Percentiles rank a stretch among this genome's conserved stretches.
These are phyloP conservation scores for Apomyelois bistriatella DNA, from an alignment of 2,888 invertebrate species.

Conservation along the genomic window DNA sequence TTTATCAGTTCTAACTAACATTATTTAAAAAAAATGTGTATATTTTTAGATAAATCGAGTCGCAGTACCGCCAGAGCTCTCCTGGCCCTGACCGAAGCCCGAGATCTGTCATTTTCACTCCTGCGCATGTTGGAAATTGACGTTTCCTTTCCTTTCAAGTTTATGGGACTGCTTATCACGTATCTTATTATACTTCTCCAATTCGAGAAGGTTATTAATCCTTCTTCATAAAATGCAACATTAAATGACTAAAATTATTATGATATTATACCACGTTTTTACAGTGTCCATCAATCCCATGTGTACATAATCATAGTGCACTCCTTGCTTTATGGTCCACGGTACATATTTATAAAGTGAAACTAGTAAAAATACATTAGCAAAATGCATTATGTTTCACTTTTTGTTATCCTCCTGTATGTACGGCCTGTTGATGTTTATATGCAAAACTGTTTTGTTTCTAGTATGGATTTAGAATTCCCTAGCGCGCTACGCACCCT, in stretches of 20 bases:
- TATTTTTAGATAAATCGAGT: slow-evolving; percentile 51
- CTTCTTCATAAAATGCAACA: slow-evolving; percentile 15
- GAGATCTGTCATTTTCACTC: slow-evolving; percentile 56
- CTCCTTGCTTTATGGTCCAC: too few species aligned
- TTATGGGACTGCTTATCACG: slow-evolving; percentile 51
- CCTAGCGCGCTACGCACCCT: too few species aligned
- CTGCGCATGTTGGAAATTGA: slow-evolving; percentile 60
- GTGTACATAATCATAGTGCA: too few species aligned
- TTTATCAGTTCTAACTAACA: neutral
- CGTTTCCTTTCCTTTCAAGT: slow-evolving; percentile 60
- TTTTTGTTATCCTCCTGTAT: too few species aligned
- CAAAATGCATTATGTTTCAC: too few species aligned
- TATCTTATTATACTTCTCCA: slow-evolving; percentile 64
- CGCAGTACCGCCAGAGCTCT: slow-evolving; percentile 55
- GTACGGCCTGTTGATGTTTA: too few species aligned
- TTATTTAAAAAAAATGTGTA: neutral
- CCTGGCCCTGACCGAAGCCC: slow-evolving; percentile 52
- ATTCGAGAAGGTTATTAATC: slow-evolving; percentile 54
- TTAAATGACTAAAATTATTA: neutral
- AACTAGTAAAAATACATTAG: too few species aligned
- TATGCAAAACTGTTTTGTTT: too few species aligned
- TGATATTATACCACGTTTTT: neutral
- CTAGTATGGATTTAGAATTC: too few species aligned
- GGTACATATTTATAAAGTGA: too few species aligned
- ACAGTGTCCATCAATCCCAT: too few species aligned